These are phyloP conservation scores for Diploscapter pachys DNA, from an alignment of 1,140 invertebrate species.

Conservation along the genomic window DNA sequence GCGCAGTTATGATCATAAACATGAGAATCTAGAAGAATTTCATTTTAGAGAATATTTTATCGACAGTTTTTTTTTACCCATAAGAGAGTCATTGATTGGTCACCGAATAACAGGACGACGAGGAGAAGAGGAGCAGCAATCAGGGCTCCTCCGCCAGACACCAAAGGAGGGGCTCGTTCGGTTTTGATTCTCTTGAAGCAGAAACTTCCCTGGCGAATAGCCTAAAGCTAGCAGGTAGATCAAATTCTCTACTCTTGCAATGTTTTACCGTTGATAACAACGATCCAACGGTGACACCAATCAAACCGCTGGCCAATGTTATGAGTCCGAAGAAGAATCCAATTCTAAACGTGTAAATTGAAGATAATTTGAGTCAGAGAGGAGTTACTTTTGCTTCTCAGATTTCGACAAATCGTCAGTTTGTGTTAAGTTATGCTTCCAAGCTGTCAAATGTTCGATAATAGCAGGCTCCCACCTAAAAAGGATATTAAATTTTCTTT, in stretches of 20 bases:
- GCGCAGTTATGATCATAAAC: conserved; percentile 24
- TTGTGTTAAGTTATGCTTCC: not conserved
- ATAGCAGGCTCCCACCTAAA: conserved; percentile 8
- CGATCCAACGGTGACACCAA: conserved; percentile 1
- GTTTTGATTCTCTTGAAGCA: conserved; percentile 6
- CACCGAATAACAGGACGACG: conserved; percentile 21
- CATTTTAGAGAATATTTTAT: not conserved
- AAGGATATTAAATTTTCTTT: not conserved
- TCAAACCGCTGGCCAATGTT: not conserved
- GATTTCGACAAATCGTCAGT: conserved; percentile 6
- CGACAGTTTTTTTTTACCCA: conserved; percentile 1
- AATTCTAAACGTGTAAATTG: not conserved
- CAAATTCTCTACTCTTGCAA: too few species aligned
- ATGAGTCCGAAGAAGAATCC: not conserved
- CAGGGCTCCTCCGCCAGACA: conserved; percentile 27
- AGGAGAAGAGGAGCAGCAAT: conserved; percentile 21
- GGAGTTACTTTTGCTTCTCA: conserved; percentile 10
- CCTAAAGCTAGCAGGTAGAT: too few species aligned
- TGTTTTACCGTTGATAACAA: not conserved
- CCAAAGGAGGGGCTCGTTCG: conserved; percentile 20
- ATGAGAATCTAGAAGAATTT: not conserved
- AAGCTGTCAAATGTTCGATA: conserved; percentile 8
- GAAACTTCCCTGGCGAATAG: too few species aligned
- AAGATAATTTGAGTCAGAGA: not conserved
- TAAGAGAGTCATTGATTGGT: conserved; percentile 9